These are phyloP conservation scores for Philereme vetulata DNA, from an alignment of 2,888 invertebrate genomes.

Conservation along the genomic window DNA sequence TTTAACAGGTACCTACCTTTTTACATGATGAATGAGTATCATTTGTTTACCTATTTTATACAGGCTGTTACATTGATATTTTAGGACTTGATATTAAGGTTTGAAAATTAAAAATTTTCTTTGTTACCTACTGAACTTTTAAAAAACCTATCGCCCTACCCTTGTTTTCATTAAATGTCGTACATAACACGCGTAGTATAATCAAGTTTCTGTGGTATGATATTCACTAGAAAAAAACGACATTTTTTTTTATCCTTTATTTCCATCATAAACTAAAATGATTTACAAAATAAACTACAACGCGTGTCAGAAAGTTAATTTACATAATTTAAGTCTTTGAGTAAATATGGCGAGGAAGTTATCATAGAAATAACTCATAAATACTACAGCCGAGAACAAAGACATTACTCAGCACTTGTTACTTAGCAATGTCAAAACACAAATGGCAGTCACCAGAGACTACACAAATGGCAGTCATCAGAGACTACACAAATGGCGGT, in stretches of 20 bases:
- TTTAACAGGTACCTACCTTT: too few relatives aligned
- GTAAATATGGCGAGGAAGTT: conserved; percentile 36
- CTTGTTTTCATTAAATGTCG: too few relatives aligned
- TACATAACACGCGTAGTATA: too few relatives aligned
- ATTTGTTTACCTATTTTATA: too few relatives aligned
- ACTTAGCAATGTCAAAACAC: neutral
- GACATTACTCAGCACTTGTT: neutral
- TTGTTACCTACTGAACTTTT: too few relatives aligned
- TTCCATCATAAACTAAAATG: conserved; percentile 41
- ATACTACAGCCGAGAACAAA: neutral
- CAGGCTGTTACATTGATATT: too few relatives aligned
- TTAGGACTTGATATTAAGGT: too few relatives aligned
- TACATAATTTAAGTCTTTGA: conserved; percentile 33
- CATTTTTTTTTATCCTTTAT: conserved; percentile 44
- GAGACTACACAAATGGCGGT: neutral
- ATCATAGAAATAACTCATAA: conserved; percentile 15
- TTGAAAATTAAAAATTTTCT: too few relatives aligned
- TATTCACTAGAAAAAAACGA: conserved; percentile 2
- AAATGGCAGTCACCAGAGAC: neutral
- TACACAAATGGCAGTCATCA: neutral
- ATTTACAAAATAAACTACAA: conserved; percentile 48
- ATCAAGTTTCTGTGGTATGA: too few relatives aligned
- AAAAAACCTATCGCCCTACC: too few relatives aligned
- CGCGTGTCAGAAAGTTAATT: conserved; percentile 44
- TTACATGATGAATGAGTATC: too few relatives aligned